Evolutionary conservation across 2,113 vertebrate species (phyloP).

Genomic region (Dolichallabes microphthalmus): DNA sequence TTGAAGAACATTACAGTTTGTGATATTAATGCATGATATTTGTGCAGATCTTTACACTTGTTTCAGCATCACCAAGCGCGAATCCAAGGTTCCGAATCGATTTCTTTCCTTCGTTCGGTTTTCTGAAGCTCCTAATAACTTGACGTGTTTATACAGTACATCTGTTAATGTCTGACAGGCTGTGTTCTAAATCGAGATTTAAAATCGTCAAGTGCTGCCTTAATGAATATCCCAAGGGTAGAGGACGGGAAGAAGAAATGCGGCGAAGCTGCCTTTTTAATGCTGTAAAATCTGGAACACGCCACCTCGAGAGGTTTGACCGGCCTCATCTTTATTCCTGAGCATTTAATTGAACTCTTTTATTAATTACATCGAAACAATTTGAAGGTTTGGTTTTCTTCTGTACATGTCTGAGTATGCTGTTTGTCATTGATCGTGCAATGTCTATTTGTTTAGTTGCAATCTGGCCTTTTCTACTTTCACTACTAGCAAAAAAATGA

Average conservation of each 20-base stretch:
- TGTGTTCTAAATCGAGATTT: slow-evolving; percentile 17
- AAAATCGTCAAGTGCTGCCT: not conserved
- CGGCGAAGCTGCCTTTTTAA: not conserved
- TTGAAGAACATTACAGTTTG: not conserved
- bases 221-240: slow-evolving; percentile 20
- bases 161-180: not conserved
- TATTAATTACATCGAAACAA: not conserved
- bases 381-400: not conserved
- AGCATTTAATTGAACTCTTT: slow-evolving; percentile 4
- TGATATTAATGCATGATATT: not conserved
- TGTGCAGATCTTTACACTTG: not conserved
- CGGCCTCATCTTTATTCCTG: slow-evolving; percentile 4
- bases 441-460: not conserved
- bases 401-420: not conserved
- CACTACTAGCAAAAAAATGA: not conserved
- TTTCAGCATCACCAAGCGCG: not conserved
- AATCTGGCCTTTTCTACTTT: not conserved
- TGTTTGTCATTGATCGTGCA: not conserved
- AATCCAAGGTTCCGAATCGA: not conserved
- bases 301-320: not conserved
- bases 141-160: not conserved
- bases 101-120: not conserved
- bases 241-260: not conserved
- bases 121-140: not conserved
- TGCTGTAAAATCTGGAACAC: slow-evolving; percentile 21